phyloP scores from a whole-genome alignment of 2,113 vertebrate species.

The Glaucidium brasilianum region DNA sequence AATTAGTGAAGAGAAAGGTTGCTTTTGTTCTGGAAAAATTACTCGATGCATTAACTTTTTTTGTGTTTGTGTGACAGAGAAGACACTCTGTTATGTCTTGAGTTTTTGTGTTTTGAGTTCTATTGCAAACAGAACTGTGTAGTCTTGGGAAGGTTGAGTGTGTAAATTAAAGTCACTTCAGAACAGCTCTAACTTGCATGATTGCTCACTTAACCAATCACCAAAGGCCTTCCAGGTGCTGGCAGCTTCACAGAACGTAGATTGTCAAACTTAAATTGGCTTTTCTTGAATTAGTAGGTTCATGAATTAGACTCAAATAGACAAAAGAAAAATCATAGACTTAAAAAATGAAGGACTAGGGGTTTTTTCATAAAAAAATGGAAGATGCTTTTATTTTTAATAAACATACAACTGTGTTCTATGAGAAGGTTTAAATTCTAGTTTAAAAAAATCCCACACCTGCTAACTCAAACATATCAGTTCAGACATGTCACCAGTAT shows the following conservation, averaged over 20 bases:
- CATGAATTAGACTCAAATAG: background rate
- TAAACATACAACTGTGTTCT: background rate
- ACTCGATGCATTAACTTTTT: background rate
- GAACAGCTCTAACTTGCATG: background rate
- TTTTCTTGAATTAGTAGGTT: background rate
- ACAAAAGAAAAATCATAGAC: background rate
- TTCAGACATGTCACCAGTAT: background rate
- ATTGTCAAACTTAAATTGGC: background rate
- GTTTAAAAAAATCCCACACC: background rate
- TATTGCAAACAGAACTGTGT: background rate
- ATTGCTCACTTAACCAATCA: background rate
- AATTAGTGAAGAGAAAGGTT: background rate
- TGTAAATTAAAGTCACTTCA: background rate
- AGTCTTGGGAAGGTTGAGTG: background rate
- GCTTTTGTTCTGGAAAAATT: background rate
- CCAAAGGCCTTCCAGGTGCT: background rate
- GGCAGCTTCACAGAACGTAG: background rate
- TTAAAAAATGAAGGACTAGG: background rate
- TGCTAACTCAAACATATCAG: background rate
- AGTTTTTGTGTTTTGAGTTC: background rate
- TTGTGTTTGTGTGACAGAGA: background rate
- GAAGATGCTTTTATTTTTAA: background rate
- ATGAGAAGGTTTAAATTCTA: background rate
- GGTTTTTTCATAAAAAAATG: background rate
- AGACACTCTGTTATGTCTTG: background rate